Percentiles rank a stretch among this genome's conserved stretches.
These are phyloP conservation scores for Chinchilla lanigera DNA, from an alignment of 2,113 vertebrate genomes.

Conservation along the genomic window DNA sequence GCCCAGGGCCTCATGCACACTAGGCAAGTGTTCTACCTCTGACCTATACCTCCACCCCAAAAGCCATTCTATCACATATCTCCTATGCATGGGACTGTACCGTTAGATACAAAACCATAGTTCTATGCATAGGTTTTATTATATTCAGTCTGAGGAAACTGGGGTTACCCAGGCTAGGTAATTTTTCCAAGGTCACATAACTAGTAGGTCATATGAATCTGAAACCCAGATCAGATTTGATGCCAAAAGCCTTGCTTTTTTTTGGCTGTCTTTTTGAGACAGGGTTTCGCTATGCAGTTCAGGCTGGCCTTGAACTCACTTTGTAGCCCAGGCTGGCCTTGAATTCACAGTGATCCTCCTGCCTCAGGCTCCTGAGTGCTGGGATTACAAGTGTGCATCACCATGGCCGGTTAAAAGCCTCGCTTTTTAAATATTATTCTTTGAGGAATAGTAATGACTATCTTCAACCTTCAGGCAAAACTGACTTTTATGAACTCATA, in stretches of 20 bases:
- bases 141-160: neutral
- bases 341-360: neutral
- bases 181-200: neutral
- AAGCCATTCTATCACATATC: neutral
- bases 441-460: neutral
- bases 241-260: neutral
- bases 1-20: neutral
- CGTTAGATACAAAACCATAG: neutral
- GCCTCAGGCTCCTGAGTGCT: neutral
- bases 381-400: neutral
- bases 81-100: neutral
- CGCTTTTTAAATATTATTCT: neutral
- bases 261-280: neutral
- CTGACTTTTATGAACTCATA: neutral
- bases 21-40: neutral
- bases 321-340: neutral
- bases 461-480: neutral
- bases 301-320: neutral
- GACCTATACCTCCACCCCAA: neutral
- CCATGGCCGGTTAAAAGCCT: neutral
- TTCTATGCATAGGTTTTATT: neutral
- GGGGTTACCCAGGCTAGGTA: neutral
- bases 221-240: neutral
- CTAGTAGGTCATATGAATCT: neutral
- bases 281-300: neutral